phyloP scores from a whole-genome alignment of 2,797 vertebrate species.

The Cephalopachus bancanus region DNA sequence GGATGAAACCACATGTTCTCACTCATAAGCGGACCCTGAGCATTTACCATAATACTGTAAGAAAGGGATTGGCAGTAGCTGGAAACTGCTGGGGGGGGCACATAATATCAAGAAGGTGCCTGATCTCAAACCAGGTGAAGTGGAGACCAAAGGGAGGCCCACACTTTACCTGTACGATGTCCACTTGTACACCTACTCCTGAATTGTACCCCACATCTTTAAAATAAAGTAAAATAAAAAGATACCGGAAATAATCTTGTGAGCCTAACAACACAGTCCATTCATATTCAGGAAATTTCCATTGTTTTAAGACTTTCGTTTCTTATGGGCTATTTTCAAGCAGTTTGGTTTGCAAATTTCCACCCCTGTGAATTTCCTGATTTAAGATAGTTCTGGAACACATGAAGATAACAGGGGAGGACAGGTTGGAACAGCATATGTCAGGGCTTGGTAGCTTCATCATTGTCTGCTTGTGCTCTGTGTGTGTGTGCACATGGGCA shows the following conservation, averaged over 20 bases:
- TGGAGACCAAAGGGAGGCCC: too few species aligned
- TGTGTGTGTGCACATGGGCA: background rate
- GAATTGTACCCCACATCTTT: too few species aligned
- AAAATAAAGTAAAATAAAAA: background rate
- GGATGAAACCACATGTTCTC: too few species aligned
- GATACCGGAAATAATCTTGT: background rate
- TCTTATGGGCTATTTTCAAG: background rate
- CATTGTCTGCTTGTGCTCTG: background rate
- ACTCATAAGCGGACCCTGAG: too few species aligned
- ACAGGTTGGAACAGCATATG: background rate
- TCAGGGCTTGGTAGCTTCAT: background rate
- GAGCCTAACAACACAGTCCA: background rate
- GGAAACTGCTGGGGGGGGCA: too few species aligned
- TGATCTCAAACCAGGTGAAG: too few species aligned
- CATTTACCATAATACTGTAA: too few species aligned
- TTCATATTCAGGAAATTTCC: background rate
- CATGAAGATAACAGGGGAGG: background rate
- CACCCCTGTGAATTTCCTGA: background rate
- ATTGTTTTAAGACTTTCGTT: background rate
- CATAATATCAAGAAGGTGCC: too few species aligned
- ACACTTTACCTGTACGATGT: too few species aligned
- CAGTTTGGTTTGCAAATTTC: conserved; percentile 5
- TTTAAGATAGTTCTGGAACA: conserved; percentile 17
- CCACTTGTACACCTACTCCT: too few species aligned
- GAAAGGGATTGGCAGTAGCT: too few species aligned